Conservation (phyloP, 2,113 vertebrate genomes). For the Pandion haliaetus region DNA sequence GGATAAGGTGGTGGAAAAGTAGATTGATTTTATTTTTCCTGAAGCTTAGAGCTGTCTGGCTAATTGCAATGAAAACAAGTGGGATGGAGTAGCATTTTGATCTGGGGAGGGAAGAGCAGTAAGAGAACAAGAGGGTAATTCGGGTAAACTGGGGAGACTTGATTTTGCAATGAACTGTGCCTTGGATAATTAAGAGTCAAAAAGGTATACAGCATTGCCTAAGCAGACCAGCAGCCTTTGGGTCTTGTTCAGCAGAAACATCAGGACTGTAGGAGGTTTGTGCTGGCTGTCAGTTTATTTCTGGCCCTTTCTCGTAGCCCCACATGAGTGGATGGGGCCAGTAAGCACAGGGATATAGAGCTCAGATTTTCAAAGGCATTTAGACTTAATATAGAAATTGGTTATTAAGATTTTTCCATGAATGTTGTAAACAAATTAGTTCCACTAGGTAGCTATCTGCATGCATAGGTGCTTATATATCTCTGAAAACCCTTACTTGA, state of each 20-base stretch:
- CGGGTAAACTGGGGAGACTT: not conserved
- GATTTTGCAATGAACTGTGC: not conserved
- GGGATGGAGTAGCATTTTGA: not conserved
- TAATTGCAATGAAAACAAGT: not conserved
- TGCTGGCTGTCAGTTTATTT: not conserved
- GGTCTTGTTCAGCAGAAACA: not conserved
- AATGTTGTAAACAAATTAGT: constrained; percentile 39
- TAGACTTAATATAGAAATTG: not conserved
- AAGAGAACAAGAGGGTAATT: not conserved
- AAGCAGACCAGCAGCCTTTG: not conserved
- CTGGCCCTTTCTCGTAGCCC: not conserved
- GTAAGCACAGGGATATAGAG: not conserved
- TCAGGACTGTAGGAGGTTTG: rapidly evolving
- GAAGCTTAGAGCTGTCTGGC: not conserved
- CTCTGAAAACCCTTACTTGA: not conserved
- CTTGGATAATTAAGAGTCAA: not conserved
- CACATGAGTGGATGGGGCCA: not conserved
- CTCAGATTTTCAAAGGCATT: not conserved
- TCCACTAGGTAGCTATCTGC: constrained; percentile 13
- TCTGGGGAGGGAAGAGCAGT: not conserved
- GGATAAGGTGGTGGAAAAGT: constrained; percentile 10
- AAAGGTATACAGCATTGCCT: not conserved
- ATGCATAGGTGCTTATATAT: not conserved
- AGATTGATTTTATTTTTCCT: constrained; percentile 29
- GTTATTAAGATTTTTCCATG: constrained; percentile 1